Conservation (phyloP, 37 sponge, comb jelly and placozoan genomes). For the Sycon ciliatum region DNA sequence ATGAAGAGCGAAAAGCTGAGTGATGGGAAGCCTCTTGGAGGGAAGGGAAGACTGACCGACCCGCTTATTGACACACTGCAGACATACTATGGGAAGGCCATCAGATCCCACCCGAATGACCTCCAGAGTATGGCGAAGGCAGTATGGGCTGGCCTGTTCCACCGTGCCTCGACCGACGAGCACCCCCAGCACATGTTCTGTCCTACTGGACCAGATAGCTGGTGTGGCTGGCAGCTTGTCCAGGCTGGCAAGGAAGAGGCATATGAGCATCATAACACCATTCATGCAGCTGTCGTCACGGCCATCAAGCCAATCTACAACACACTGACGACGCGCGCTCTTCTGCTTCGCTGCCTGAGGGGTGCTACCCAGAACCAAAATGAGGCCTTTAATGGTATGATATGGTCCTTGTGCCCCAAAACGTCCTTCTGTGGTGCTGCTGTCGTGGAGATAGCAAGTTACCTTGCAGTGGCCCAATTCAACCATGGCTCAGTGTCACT, state of each 20-base stretch:
- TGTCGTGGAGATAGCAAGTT: too few species aligned
- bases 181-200: constrained; percentile 23
- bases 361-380: too few species aligned
- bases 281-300: constrained; percentile 14
- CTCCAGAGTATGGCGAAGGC: constrained; percentile 24
- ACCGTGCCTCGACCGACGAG: constrained; percentile 26
- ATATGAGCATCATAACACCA: constrained; percentile 12
- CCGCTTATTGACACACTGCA: constrained; percentile 12
- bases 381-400: too few species aligned
- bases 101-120: constrained; percentile 17
- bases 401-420: too few species aligned
- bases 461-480: too few species aligned
- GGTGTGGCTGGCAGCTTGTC: constrained; percentile 28
- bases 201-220: constrained; percentile 15
- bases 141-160: too few species aligned
- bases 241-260: constrained; percentile 16
- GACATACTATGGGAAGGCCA: constrained; percentile 33
- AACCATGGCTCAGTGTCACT: too few species aligned
- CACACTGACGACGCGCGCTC: too few species aligned
- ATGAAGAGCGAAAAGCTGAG: constrained; percentile 10
- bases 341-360: too few species aligned
- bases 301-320: constrained; percentile 18
- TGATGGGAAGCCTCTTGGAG: constrained; percentile 15
- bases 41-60: neutral
- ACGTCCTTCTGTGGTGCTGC: too few species aligned